These are phyloP conservation scores for Bombus fervidus DNA, from an alignment of 1,140 invertebrate species.

Conservation along the genomic window DNA sequence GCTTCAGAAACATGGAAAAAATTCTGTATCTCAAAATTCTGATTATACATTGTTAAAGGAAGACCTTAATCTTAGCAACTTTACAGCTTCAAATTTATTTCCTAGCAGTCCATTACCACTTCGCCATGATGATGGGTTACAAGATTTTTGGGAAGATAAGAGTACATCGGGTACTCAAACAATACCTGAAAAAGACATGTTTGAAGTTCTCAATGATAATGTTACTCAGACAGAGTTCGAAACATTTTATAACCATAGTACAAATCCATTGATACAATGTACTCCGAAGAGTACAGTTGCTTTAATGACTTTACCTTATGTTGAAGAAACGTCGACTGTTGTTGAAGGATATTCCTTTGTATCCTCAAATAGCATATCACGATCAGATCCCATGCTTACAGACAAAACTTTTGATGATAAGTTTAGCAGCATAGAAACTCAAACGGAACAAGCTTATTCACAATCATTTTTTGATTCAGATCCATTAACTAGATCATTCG, in stretches of 20 bases:
- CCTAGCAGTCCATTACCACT: constrained; percentile 77
- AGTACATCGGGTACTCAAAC: constrained; percentile 81
- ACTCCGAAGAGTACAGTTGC: constrained; percentile 58
- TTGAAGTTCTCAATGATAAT: constrained; percentile 74
- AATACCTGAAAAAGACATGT: constrained; percentile 75
- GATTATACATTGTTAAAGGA: constrained; percentile 66
- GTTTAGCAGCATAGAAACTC: constrained; percentile 84
- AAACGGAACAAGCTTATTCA: constrained; percentile 82
- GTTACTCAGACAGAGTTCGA: constrained; percentile 74
- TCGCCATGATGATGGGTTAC: constrained; percentile 75
- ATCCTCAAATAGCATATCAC: constrained; percentile 56
- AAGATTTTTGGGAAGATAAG: constrained; percentile 80
- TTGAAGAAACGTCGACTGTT: constrained; percentile 56
- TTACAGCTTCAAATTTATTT: constrained; percentile 79
- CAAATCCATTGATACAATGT: constrained; percentile 61
- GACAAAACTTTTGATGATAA: constrained; percentile 75
- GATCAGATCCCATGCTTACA: constrained; percentile 78
- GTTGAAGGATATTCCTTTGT: constrained; percentile 61
- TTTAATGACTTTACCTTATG: constrained; percentile 64
- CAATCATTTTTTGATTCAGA: constrained; percentile 76
- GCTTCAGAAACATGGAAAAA: constrained; percentile 67
- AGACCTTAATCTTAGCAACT: constrained; percentile 72
- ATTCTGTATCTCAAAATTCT: constrained; percentile 52
- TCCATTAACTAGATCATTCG: constrained; percentile 72
- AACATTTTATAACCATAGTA: constrained; percentile 66